phyloP scores from a whole-genome alignment of 2,888 invertebrate species.

The Phalangium opilio region DNA sequence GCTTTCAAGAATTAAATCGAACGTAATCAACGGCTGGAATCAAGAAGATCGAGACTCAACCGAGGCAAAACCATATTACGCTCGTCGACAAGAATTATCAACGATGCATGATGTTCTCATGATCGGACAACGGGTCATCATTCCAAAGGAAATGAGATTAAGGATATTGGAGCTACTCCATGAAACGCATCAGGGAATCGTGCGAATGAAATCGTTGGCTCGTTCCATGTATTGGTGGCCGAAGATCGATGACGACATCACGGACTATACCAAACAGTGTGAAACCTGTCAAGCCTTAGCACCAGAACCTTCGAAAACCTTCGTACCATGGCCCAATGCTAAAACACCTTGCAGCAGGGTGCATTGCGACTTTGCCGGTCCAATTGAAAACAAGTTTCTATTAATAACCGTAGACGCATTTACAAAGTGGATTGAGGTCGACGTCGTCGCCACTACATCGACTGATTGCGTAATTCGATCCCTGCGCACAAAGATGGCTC shows the following conservation, averaged over 20 bases:
- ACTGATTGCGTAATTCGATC: slow-evolving; percentile 16
- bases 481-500: slow-evolving; percentile 19
- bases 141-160: slow-evolving; percentile 20
- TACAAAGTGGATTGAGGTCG: slow-evolving; percentile 33
- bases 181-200: slow-evolving; percentile 23
- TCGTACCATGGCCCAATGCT: slow-evolving; percentile 10
- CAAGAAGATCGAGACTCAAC: too few species aligned
- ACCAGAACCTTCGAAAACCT: background rate
- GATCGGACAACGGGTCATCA: slow-evolving; percentile 20
- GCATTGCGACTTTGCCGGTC: slow-evolving; percentile 34
- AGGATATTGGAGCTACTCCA: slow-evolving; percentile 21
- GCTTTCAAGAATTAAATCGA: too few species aligned
- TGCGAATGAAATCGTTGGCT: slow-evolving; percentile 24
- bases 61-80: slow-evolving; percentile 1
- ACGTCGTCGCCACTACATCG: slow-evolving; percentile 13
- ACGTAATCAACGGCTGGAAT: too few species aligned
- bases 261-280: slow-evolving; percentile 18
- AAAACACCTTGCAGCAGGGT: slow-evolving; percentile 27
- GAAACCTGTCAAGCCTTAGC: slow-evolving; percentile 12
- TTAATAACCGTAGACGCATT: slow-evolving; percentile 30
- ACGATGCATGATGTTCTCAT: slow-evolving; percentile 21
- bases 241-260: slow-evolving; percentile 19
- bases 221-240: slow-evolving; percentile 25
- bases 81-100: slow-evolving; percentile 13
- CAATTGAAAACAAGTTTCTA: slow-evolving; percentile 24